Base-by-base conservation (phyloP, 2,113 vertebrate species). In the Glaucidium brasilianum region DNA sequence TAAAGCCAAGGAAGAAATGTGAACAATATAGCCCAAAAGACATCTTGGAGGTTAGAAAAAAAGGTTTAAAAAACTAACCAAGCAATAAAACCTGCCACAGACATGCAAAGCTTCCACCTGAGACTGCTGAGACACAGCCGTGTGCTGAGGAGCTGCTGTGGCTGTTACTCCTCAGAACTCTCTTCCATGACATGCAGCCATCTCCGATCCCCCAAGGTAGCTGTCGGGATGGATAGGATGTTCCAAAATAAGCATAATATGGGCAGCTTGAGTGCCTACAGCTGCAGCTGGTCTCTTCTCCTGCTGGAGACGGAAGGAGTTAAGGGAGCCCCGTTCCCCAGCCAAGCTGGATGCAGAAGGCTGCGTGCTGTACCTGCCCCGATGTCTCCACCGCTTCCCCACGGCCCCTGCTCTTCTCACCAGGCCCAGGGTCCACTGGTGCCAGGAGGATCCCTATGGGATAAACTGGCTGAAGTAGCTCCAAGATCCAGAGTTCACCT, bases 401-500 rank as follows among this genome's bases (percentile, higher is more conserved):
- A 19, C 13, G 39, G 10, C 15, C 16, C 15, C 53, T 41, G 41
- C 13, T 45, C 45, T 76, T 27, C 35, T 64, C 9, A 18, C 72
- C 3, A 0, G 21, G 43, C 20, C 68, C n/a, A 68, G 56, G 49
- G 68, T 39, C 35, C 1, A 1, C 30, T 34, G 34, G 6, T 62
- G 47, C 1, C 0, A 56, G 63, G 19, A 72, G 13, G 10, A n/a
- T 35, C 21, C 45, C 11, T 45, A 19, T 2, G 14, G n/a, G 9
- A 62, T 30, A 45, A 66, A 84, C 11, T 19, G 25, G 11, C 35
- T 80, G 52, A 81, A 45, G 34, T 19, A 86, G 45, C 45, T 90
- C 49, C 53, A 69, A 69, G 50, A 49, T 85, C 35, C 5, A 63
- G 37, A 71, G 26, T 34, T 34, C 30, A 43, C 43, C 27, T 88